Evolutionary conservation across 2,797 vertebrate genomes (phyloP), one percentile per base, ranked within the genome.

Genomic region (Siniperca scherzeri): DNA sequence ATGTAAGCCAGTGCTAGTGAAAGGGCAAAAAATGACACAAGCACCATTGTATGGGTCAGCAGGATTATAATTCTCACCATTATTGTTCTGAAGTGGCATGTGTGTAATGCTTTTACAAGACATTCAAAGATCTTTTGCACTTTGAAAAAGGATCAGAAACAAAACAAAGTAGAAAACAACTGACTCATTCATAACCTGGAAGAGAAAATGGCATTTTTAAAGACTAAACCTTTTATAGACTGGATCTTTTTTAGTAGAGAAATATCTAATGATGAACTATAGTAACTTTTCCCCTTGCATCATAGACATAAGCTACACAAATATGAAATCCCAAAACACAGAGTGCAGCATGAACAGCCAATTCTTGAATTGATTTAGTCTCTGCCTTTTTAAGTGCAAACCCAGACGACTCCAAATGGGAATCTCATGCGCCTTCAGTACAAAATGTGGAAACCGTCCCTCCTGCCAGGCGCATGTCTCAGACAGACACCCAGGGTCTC

Each of bases 1-100:
- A 87, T 76, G 79, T 89, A 91, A 91, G 62, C 55, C 52, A 17
- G 16, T 25, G 38, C 61, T 7, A 59, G 84, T 65, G 74, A 77
- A 56, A 30, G 52, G 69, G 60, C 42, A 72, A 70, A 36, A 73
- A 77, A 62, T 64, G 52, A 82, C 84, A 90, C 52, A 71, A 50
- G 78, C 67, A 7, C 21, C 64, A 12, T 67, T 87, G 80, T 78
- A 6, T 27, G 50, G 60, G 16, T 78, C 38, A 53, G 44, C 16
- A 19, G 80, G 17, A 78, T 77, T 66, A 80, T 83, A 77, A 82
- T 64, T 74, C 25, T 5, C 36, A 14, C 46, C 48, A 5, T 73
- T 48, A 48, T 64, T 69, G 50, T 84, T 78, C 60, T 71, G 62
- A 44, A 61, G 55, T 3, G 61, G 74, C 52, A 12, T 69, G 21